Evolutionary conservation across 1,140 invertebrate genomes (phyloP).

Genomic region (Drosophila nikananu): DNA sequence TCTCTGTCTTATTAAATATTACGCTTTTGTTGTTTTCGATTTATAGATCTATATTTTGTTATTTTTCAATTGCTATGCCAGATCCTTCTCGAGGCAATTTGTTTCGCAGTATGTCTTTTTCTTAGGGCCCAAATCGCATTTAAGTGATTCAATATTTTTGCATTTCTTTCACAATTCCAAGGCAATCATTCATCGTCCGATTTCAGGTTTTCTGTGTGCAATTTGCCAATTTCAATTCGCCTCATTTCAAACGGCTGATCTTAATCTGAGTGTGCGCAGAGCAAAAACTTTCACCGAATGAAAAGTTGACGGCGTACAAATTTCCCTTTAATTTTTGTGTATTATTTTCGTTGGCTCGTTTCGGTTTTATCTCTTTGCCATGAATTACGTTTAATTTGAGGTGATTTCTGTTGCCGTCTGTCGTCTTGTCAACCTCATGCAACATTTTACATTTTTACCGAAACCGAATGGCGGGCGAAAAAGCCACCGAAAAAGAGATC

Average conservation of each 20-base stretch:
- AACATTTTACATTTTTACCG: slow-evolving; percentile 72
- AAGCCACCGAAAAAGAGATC: slow-evolving; percentile 49
- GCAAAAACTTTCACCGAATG: slow-evolving; percentile 59
- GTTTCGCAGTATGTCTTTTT: neutral
- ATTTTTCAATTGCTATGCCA: too few relatives aligned
- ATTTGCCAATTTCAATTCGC: slow-evolving; percentile 55
- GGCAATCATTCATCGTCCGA: slow-evolving; percentile 39
- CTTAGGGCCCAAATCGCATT: neutral
- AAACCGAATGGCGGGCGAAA: slow-evolving; percentile 17
- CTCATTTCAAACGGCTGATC: slow-evolving; percentile 56
- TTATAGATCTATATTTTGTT: neutral
- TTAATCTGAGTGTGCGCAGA: slow-evolving; percentile 35
- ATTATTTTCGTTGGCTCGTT: slow-evolving; percentile 40
- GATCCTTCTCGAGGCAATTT: too few relatives aligned
- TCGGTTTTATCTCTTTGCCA: slow-evolving; percentile 54
- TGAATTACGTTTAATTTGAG: slow-evolving; percentile 59
- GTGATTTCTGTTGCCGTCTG: slow-evolving; percentile 55
- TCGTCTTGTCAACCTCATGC: slow-evolving; percentile 77
- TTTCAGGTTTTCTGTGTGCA: slow-evolving; percentile 45
- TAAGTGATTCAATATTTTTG: slow-evolving; percentile 10
- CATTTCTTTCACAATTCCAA: slow-evolving; percentile 6
- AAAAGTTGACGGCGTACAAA: slow-evolving; percentile 47
- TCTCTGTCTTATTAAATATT: neutral
- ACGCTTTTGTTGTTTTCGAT: neutral
- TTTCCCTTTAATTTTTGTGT: slow-evolving; percentile 56